A percentile compares a stretch with the other conserved stretches of the same genome.
phyloP scores from a whole-genome alignment of 1,140 invertebrate species.

The Scylla paramamosain region DNA sequence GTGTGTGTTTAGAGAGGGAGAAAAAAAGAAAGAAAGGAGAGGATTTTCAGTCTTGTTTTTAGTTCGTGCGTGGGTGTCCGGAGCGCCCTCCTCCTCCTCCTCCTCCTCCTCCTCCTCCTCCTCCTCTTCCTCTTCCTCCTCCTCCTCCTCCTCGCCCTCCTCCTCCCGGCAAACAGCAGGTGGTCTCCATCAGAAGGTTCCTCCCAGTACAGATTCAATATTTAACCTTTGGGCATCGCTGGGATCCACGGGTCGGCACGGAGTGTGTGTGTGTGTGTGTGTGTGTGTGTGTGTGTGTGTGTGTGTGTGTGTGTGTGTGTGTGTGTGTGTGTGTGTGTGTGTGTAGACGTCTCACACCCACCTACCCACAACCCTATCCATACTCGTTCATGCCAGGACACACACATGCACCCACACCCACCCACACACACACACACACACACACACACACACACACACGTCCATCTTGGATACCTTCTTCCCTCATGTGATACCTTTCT shows the following conservation, averaged over 20 bases:
- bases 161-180: not conserved
- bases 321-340: not conserved
- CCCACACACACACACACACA: no score
- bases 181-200: not conserved
- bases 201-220: slow-evolving; percentile 21
- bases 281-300: not conserved
- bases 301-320: not conserved
- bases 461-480: no score
- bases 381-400: not conserved
- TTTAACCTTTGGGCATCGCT: not conserved
- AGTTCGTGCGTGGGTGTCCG: not conserved
- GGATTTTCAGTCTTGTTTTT: not conserved
- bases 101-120: no score
- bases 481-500: no score
- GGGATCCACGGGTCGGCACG: not conserved
- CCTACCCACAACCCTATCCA: not conserved
- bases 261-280: slow-evolving; percentile 9
- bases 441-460: no score
- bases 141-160: not conserved
- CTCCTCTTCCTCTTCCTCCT: not conserved
- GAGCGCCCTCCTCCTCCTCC: no score
- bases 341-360: not conserved
- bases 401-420: not conserved
- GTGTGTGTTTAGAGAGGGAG: not conserved
- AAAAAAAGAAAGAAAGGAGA: not conserved